phyloP scores from a whole-genome alignment of 2,888 invertebrate genomes.

The Drosophila niveifrons region DNA sequence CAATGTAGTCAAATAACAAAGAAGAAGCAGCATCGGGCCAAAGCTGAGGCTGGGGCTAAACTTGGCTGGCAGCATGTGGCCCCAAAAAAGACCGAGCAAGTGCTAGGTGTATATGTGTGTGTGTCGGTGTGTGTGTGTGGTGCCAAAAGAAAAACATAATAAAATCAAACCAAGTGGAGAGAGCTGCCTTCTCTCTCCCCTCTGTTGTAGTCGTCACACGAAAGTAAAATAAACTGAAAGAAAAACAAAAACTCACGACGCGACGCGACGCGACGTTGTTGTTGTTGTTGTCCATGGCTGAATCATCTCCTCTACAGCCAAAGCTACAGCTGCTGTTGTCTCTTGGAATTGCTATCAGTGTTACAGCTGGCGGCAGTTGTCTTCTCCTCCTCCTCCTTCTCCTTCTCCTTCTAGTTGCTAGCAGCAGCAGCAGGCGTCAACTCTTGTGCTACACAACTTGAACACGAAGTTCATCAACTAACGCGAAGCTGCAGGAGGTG shows the following conservation, averaged over 20 bases:
- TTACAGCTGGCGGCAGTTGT: constrained; percentile 74
- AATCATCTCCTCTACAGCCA: not conserved
- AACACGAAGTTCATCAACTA: constrained; percentile 80
- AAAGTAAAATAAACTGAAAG: constrained; percentile 80
- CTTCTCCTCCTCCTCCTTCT: not conserved
- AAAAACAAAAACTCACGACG: constrained; percentile 77
- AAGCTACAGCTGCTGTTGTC: constrained; percentile 64
- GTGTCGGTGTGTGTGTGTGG: constrained; percentile 33
- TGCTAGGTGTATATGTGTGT: not conserved
- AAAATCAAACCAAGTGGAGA: constrained; percentile 80
- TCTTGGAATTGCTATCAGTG: constrained; percentile 80
- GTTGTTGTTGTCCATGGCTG: constrained; percentile 39
- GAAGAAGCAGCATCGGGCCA: constrained; percentile 28
- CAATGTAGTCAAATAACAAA: constrained; percentile 62
- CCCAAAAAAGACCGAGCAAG: constrained; percentile 48
- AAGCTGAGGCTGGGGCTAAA: constrained; percentile 20
- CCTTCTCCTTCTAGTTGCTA: constrained; percentile 8
- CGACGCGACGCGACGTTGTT: no score
- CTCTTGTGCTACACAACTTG: constrained; percentile 82
- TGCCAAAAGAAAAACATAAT: constrained; percentile 80
- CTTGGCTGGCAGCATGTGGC: constrained; percentile 75
- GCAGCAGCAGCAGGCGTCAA: constrained; percentile 73
- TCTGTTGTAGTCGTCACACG: constrained; percentile 62
- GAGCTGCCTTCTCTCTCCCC: constrained; percentile 56
- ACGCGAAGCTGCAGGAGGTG: constrained; percentile 37